Evolutionary conservation across 2,113 vertebrate genomes (phyloP), one percentile per base, ranked within the genome.

Genomic region (Elaphurus davidianus): DNA sequence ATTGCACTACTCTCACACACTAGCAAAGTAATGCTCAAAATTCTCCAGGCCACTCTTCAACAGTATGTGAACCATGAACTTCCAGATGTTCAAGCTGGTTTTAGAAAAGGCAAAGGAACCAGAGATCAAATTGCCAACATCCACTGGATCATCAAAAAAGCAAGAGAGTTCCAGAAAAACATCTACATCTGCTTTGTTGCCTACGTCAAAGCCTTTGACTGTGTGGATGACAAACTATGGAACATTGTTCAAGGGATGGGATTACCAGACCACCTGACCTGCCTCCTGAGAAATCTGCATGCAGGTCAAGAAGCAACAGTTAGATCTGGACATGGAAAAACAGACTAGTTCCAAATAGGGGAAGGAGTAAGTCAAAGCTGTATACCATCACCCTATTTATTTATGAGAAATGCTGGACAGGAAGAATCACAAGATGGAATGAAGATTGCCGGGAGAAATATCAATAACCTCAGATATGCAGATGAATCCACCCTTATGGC

Each of bases 191-290:
- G n/a, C n/a, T 36, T 67, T 71, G 21, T 36, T 11, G 10, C 36
- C 64, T 71, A 71, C 0, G 0, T 4, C 64, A 36, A 71, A 71
- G 9, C 2, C 17, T 36, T 71, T 36, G n/a, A 11, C n/a, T 71
- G 17, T 67, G 16, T 36, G n/a, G n/a, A 71, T n/a, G 17, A 67
- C 64, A 71, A 36, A 71, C n/a, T 71, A 5, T 67, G 17, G 64
- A 36, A 71, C 11, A 71, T 36, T 36, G 17, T 36, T 11, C 8
- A 36, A 71, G 64, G 36, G n/a, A 9, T 36, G 1, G 17, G 17
- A 71, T 36, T 71, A 71, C n/a, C 17, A 71, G 9, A 36, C 9
- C n/a, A 71, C n/a, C 9, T 11, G 64, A 71, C 64, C n/a, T 36
- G 64, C n/a, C 17, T 36, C 64, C 2, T 71, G 9, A 71, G n/a